Evolutionary conservation across 2,113 vertebrate genomes (phyloP).

Genomic region (Ancistrus triradiatus): DNA sequence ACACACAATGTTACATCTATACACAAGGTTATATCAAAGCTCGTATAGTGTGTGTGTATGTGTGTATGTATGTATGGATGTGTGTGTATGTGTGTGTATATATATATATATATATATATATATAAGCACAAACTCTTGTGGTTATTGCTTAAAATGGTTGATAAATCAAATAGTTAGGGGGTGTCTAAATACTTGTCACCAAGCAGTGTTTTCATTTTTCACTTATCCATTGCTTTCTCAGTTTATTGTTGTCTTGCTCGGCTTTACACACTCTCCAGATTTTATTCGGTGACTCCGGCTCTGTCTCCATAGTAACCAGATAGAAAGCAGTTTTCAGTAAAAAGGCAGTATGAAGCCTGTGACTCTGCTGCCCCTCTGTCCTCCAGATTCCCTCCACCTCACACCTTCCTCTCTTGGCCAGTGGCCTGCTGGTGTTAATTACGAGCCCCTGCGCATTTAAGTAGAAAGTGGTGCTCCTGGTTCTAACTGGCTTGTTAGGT

Average conservation of each 20-base stretch:
- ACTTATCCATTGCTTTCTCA: too few relatives aligned
- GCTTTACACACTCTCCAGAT: conserved; percentile 44
- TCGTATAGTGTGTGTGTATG: too few relatives aligned
- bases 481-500: conserved; percentile 29
- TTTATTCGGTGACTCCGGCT: conserved; percentile 47
- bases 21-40: too few relatives aligned
- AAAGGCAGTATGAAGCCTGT: conserved; percentile 56
- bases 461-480: not conserved
- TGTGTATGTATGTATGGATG: too few relatives aligned
- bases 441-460: conserved; percentile 7
- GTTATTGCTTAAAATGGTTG: too few relatives aligned
- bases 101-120: too few relatives aligned
- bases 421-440: conserved; percentile 19
- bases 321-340: conserved; percentile 46
- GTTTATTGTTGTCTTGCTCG: conserved; percentile 40
- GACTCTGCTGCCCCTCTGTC: not conserved
- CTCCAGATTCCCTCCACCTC: not conserved
- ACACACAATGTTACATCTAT: too few relatives aligned
- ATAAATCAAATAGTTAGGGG: too few relatives aligned
- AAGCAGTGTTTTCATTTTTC: too few relatives aligned
- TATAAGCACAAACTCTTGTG: too few relatives aligned
- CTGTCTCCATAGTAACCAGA: conserved; percentile 68
- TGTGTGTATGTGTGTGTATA: too few relatives aligned
- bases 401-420: not conserved
- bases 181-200: too few relatives aligned